Evolutionary conservation across 2,797 vertebrate species (phyloP).

Genomic region (Melanotaenia parkinsoni): DNA sequence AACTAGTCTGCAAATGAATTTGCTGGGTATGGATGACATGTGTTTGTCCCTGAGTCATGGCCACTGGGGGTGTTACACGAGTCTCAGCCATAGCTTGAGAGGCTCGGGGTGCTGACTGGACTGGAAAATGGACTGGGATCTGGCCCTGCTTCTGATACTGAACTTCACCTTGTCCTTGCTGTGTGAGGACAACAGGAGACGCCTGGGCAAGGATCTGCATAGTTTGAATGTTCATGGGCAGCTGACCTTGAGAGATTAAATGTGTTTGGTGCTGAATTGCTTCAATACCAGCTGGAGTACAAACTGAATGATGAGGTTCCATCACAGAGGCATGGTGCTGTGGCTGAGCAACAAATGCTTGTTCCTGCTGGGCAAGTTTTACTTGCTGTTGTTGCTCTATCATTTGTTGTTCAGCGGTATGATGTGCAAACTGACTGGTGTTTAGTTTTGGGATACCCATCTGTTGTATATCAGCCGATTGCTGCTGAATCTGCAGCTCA

Average conservation of each 20-base stretch:
- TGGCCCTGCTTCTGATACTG: slow-evolving; percentile 65
- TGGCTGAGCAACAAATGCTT: slow-evolving; percentile 60
- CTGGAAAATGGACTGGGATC: slow-evolving; percentile 61
- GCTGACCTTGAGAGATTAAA: slow-evolving; percentile 64
- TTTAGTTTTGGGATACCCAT: slow-evolving; percentile 60
- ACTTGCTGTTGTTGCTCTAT: slow-evolving; percentile 73
- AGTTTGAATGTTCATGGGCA: slow-evolving; percentile 63
- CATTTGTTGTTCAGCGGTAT: slow-evolving; percentile 59
- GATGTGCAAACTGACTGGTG: slow-evolving; percentile 59
- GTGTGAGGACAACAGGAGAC: slow-evolving; percentile 53
- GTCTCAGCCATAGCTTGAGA: slow-evolving; percentile 54
- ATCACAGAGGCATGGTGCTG: slow-evolving; percentile 63
- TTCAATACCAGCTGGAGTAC: slow-evolving; percentile 60
- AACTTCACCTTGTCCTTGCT: slow-evolving; percentile 67
- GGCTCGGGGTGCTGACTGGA: slow-evolving; percentile 58
- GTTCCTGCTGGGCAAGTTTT: slow-evolving; percentile 64
- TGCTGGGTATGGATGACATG: slow-evolving; percentile 69
- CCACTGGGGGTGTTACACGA: slow-evolving; percentile 42
- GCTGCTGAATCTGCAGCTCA: slow-evolving; percentile 71
- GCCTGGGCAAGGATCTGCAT: slow-evolving; percentile 62
- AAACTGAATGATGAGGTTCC: slow-evolving; percentile 68
- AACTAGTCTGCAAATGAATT: slow-evolving; percentile 66
- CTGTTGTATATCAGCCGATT: slow-evolving; percentile 67
- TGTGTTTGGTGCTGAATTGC: slow-evolving; percentile 63
- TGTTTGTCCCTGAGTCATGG: slow-evolving; percentile 59